Conservation (phyloP, 2,797 vertebrate genomes). For the Eospalax fontanierii region DNA sequence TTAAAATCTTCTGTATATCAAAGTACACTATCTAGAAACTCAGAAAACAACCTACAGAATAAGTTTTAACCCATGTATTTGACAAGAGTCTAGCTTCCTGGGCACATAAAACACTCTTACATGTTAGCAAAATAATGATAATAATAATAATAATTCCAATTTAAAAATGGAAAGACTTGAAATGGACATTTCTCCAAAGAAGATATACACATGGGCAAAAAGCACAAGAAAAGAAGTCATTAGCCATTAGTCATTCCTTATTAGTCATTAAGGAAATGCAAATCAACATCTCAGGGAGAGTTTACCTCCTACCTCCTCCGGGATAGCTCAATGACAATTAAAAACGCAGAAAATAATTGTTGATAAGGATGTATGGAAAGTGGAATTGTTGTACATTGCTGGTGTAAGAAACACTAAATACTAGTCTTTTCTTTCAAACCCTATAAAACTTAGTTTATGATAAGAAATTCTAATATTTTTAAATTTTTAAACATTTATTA, state of each 20-base stretch:
- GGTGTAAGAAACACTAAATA: too few relatives aligned
- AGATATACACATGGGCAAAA: not conserved
- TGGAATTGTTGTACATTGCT: not conserved
- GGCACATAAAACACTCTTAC: not conserved
- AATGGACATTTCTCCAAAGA: not conserved
- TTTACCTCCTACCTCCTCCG: not conserved
- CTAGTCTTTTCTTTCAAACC: too few relatives aligned
- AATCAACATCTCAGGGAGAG: not conserved
- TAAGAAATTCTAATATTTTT: too few relatives aligned
- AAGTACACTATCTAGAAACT: not conserved
- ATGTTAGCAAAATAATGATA: not conserved
- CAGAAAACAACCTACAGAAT: not conserved
- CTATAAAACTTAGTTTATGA: too few relatives aligned
- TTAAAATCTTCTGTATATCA: not conserved
- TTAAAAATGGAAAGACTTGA: not conserved
- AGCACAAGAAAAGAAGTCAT: not conserved
- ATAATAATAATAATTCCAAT: too few relatives aligned
- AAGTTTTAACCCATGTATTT: not conserved
- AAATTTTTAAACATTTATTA: too few relatives aligned
- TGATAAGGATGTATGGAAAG: not conserved
- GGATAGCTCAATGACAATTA: not conserved
- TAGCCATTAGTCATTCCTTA: too few relatives aligned
- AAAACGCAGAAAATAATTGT: not conserved
- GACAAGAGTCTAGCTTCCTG: not conserved
- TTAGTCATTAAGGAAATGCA: not conserved